These are phyloP conservation scores for Psammodynastes pulverulentus DNA, from an alignment of 2,113 vertebrate species.

Conservation along the genomic window DNA sequence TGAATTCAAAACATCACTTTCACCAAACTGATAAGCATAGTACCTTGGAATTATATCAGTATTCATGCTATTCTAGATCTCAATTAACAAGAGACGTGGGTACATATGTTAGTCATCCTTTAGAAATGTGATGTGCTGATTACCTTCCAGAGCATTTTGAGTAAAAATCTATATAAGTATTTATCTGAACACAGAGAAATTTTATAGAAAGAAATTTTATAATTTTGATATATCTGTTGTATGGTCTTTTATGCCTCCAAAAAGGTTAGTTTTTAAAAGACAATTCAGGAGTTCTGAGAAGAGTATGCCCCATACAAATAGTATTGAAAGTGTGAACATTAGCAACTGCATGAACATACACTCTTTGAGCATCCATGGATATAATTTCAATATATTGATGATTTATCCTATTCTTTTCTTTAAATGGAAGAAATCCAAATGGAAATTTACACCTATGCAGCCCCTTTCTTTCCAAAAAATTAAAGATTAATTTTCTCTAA, in stretches of 20 bases:
- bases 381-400: background rate
- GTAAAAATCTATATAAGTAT: background rate
- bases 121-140: background rate
- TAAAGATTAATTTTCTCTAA: background rate
- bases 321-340: background rate
- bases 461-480: background rate
- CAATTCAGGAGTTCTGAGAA: background rate
- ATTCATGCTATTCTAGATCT: background rate
- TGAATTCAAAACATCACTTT: background rate
- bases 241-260: background rate
- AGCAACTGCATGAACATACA: background rate
- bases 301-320: background rate
- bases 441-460: background rate
- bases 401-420: background rate
- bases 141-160: background rate
- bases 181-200: background rate
- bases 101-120: background rate
- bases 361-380: background rate
- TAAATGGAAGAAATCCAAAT: background rate
- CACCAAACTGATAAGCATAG: background rate
- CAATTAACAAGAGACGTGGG: background rate
- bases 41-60: background rate
- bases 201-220: background rate
- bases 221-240: background rate
- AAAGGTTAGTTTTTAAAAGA: background rate